These are phyloP conservation scores for Boleophthalmus pectinirostris DNA, from an alignment of 2,113 vertebrate species.

Conservation along the genomic window DNA sequence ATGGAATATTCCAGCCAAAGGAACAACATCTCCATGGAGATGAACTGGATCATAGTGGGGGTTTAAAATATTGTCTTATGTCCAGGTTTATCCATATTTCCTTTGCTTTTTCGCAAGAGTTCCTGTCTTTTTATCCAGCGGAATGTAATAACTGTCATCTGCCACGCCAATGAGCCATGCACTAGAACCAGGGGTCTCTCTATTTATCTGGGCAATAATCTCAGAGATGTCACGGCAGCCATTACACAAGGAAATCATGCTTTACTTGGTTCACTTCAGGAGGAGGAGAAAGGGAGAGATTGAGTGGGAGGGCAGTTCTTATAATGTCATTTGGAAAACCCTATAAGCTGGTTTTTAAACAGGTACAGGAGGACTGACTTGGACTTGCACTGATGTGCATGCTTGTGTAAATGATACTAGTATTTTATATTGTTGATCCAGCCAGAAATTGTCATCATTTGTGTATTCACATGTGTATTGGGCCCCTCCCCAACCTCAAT, in stretches of 20 bases:
- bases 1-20: no score
- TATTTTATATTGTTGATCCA: background rate
- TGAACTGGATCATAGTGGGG: no score
- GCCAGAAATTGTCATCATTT: no score
- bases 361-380: slow-evolving; percentile 48
- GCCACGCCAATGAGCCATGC: slow-evolving; percentile 62
- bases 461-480: no score
- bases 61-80: slow-evolving; percentile 44
- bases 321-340: slow-evolving; percentile 69
- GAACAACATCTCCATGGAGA: no score
- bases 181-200: slow-evolving; percentile 48
- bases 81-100: slow-evolving; percentile 43
- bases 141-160: slow-evolving; percentile 63
- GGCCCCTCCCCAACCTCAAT: no score
- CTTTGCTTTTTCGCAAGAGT: background rate
- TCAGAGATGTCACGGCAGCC: slow-evolving; percentile 38
- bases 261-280: slow-evolving; percentile 36
- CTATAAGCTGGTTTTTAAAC: slow-evolving; percentile 53
- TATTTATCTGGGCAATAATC: slow-evolving; percentile 57
- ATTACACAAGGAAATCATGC: slow-evolving; percentile 50
- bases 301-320: slow-evolving; percentile 32
- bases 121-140: slow-evolving; percentile 43
- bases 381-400: background rate
- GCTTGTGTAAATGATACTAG: background rate
- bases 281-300: slow-evolving; percentile 16